These are phyloP conservation scores for Tipula unca DNA, from an alignment of 2,888 invertebrate species.

Conservation along the genomic window DNA sequence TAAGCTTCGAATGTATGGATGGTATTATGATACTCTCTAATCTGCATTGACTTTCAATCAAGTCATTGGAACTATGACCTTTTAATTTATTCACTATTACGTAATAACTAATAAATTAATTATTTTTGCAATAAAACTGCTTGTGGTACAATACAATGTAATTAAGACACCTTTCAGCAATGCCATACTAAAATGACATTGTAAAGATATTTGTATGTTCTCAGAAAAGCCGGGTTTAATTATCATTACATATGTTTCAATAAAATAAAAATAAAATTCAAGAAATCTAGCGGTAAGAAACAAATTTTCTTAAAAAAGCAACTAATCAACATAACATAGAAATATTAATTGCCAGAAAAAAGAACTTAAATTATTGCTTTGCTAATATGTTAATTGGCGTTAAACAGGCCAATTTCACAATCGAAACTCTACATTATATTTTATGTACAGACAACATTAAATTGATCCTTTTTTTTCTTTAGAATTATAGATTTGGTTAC, in stretches of 20 bases:
- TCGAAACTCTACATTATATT: background rate
- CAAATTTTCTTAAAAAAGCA: background rate
- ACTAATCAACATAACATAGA: background rate
- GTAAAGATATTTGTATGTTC: background rate
- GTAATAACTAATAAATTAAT: no score
- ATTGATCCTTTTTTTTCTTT: background rate
- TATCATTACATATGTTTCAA: background rate
- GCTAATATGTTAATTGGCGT: background rate
- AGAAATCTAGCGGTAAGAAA: background rate
- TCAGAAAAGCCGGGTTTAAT: background rate
- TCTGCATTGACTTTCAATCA: no score
- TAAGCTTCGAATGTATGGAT: no score
- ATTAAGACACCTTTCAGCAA: background rate
- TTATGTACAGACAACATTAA: background rate
- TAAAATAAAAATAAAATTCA: background rate
- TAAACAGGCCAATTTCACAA: background rate
- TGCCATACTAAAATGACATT: no score
- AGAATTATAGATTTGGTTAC: background rate
- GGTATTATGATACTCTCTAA: no score
- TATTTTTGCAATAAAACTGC: no score
- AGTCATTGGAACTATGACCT: no score
- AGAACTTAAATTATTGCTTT: background rate
- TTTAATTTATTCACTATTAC: no score
- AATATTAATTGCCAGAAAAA: background rate
- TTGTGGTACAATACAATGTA: no score